A percentile compares a stretch with the other conserved stretches of the same genome.
These are phyloP conservation scores for Trogon melanurus DNA, from an alignment of 2,113 vertebrate species.

Conservation along the genomic window DNA sequence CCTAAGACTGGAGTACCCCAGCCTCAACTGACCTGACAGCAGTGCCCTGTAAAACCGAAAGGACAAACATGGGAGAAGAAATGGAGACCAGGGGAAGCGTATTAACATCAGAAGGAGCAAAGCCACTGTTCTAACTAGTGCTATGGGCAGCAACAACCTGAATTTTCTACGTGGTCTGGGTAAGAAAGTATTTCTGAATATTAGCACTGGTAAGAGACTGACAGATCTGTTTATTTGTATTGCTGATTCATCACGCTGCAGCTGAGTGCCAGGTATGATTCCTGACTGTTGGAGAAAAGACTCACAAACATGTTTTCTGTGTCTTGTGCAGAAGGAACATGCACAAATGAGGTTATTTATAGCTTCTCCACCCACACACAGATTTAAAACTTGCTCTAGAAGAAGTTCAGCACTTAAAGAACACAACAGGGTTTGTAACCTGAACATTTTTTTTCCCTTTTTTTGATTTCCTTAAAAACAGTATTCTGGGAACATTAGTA, in stretches of 20 bases:
- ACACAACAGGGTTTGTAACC: background rate
- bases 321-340: slow-evolving; percentile 33
- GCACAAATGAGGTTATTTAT: slow-evolving; percentile 59
- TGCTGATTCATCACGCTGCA: background rate
- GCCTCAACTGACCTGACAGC: background rate
- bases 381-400: slow-evolving; percentile 31
- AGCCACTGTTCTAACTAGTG: background rate
- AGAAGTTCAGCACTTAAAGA: slow-evolving; percentile 26
- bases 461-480: slow-evolving; percentile 16
- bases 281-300: background rate
- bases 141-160: background rate
- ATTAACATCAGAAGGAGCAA: background rate
- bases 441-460: background rate
- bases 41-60: background rate
- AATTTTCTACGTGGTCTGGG: background rate
- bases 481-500: slow-evolving; percentile 27
- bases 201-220: background rate
- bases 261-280: background rate
- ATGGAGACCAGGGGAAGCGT: background rate
- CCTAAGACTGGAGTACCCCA: background rate
- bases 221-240: background rate
- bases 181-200: background rate
- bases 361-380: slow-evolving; percentile 38
- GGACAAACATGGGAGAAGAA: background rate
- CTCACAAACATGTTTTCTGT: slow-evolving; percentile 17